Evolutionary conservation across 2,113 vertebrate species (phyloP), one percentile per base, ranked within the genome.

Genomic region (Triplophysa rosa): DNA sequence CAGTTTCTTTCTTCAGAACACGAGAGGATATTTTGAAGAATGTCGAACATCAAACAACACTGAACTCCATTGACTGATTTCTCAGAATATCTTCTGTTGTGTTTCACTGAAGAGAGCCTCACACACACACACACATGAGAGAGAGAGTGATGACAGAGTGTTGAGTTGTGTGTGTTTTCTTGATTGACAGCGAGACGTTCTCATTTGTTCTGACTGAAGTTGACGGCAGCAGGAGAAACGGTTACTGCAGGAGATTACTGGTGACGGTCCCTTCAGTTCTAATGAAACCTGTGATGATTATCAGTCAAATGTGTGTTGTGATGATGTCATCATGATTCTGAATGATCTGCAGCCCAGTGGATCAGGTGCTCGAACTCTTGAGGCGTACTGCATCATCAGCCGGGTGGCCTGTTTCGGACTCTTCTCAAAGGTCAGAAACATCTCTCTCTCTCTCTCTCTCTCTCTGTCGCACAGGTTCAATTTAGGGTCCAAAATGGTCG

Each of bases 351-450:
- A 96, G 95, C 95, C 95, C 0, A 79, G 85, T 0, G 94, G 95
- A 37, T 91, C 87, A 0, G 94, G 92, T 0, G 87, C 89, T 8
- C 92, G 88, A 0, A 89, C 93, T 16, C 95, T 94, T 0, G 93
- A 92, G 77, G 95, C 95, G 42, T 96, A 94, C 87, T 96, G 95
- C 86, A 95, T 96, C 89, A 91, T 95, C 88, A 95, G 95, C 89
- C 92, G 91, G 82, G 83, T 95, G 3, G 94, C 94, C 79, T 96
- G 94, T 88, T 96, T 95, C 0, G 93, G 94, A 58, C 89, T 96
- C 23, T 96, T 96, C 92, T 94, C 95, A 80, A 95, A 95, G 94
- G 95, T 58, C 19, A 58, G 17, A 8, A n/a, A n/a, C 14, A 56
- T 56, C 49, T 29, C 29, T 29, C 29, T 29, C 29, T 29, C 29